Evolutionary conservation across 2,888 invertebrate species (phyloP).

Genomic region (Lissonota sp.): DNA sequence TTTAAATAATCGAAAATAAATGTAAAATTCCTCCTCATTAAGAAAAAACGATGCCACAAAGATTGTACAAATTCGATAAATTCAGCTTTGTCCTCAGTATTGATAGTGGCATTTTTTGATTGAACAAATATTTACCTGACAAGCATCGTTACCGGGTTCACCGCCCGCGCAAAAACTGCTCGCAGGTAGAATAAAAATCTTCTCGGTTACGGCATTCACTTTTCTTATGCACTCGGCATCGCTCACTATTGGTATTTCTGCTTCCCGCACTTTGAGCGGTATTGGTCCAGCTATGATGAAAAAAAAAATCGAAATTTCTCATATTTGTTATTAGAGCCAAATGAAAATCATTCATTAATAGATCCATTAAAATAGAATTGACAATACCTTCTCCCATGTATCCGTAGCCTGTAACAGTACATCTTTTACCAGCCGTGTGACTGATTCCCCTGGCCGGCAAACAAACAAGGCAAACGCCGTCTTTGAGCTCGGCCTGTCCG

Average conservation of each 20-base stretch:
- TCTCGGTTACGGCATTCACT: slow-evolving; percentile 97
- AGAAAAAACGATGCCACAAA: not conserved
- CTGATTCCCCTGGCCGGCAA: slow-evolving; percentile 94
- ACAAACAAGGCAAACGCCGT: slow-evolving; percentile 94
- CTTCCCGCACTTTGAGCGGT: slow-evolving; percentile 94
- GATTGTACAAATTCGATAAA: no score
- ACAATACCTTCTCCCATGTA: slow-evolving; percentile 95
- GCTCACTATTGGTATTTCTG: slow-evolving; percentile 96
- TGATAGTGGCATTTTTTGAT: no score
- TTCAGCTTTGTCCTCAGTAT: no score
- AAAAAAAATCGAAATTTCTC: slow-evolving; percentile 18
- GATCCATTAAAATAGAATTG: not conserved
- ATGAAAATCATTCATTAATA: not conserved
- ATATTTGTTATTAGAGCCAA: not conserved
- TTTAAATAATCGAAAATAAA: slow-evolving; percentile 77
- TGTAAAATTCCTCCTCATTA: not conserved
- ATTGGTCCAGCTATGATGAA: slow-evolving; percentile 92
- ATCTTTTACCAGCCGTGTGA: slow-evolving; percentile 95
- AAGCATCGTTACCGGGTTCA: slow-evolving; percentile 96
- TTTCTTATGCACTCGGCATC: slow-evolving; percentile 96
- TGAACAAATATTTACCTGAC: slow-evolving; percentile 87
- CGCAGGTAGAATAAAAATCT: slow-evolving; percentile 96
- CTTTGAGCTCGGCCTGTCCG: slow-evolving; percentile 94
- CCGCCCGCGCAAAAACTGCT: slow-evolving; percentile 98
- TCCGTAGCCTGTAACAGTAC: slow-evolving; percentile 97